Evolutionary conservation across 1,140 invertebrate genomes (phyloP).

Genomic region (Radopholus similis): DNA sequence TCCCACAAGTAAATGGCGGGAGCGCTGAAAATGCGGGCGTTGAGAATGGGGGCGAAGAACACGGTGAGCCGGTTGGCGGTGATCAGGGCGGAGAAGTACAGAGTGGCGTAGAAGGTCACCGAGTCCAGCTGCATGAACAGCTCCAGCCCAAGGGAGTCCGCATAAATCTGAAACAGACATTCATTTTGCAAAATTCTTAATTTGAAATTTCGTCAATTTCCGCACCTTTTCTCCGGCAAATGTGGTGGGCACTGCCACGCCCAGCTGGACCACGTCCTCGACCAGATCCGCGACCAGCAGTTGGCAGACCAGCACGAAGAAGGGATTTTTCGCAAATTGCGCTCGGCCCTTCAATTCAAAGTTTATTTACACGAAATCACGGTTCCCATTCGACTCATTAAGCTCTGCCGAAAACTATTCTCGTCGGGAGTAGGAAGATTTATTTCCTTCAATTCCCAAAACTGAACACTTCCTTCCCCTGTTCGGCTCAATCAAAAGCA

Average conservation of each 20-base stretch:
- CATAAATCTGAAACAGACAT: conserved; percentile 21
- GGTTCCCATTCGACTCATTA: conserved; percentile 1
- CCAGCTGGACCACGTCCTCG: not conserved
- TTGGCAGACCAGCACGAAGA: conserved; percentile 11
- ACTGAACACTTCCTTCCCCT: too few relatives aligned
- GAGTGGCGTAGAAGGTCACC: conserved; percentile 21
- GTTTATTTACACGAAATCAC: too few relatives aligned
- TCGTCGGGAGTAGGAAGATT: too few relatives aligned
- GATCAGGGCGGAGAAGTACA: conserved; percentile 21
- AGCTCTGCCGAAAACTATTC: too few relatives aligned
- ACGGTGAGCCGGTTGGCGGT: conserved; percentile 23
- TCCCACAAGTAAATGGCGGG: conserved; percentile 16
- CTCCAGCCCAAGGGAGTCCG: conserved; percentile 20
- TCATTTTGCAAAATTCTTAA: not conserved
- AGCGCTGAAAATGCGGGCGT: conserved; percentile 17
- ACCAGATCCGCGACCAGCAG: conserved; percentile 7
- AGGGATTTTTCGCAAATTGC: not conserved
- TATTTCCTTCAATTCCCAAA: too few relatives aligned
- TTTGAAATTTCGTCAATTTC: not conserved
- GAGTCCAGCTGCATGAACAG: conserved; percentile 17
- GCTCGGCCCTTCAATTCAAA: conserved; percentile 3
- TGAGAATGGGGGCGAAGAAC: conserved; percentile 9
- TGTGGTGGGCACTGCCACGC: not conserved
- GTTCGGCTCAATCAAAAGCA: too few relatives aligned
- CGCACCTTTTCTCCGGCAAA: not conserved